Conservation (phyloP, 1,140 invertebrate genomes). For the Tigriopus japonicus region DNA sequence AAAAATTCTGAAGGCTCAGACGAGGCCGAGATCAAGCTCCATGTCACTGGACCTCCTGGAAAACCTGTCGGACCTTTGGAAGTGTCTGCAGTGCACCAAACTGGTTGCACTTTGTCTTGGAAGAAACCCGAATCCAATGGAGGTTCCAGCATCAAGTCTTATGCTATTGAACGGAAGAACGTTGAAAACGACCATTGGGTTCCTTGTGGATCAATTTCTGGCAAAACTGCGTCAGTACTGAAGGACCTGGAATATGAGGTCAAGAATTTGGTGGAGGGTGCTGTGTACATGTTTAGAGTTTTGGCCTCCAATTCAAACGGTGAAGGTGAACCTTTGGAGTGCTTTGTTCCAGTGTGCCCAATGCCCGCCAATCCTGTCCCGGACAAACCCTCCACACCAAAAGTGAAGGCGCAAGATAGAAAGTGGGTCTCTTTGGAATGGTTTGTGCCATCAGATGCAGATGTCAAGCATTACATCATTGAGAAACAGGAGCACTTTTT, state of each 20-base stretch:
- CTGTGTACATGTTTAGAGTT: conserved; percentile 87
- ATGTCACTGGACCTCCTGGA: conserved; percentile 74
- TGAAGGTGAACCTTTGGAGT: conserved; percentile 75
- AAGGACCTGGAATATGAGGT: conserved; percentile 59
- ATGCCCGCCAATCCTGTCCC: conserved; percentile 94
- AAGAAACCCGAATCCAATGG: conserved; percentile 87
- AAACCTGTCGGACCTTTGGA: conserved; percentile 85
- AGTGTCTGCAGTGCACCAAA: conserved; percentile 76
- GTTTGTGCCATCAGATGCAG: conserved; percentile 55
- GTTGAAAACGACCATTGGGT: conserved; percentile 73
- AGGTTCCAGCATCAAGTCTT: conserved; percentile 69
- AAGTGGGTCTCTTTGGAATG: conserved; percentile 75
- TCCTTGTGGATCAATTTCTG: conserved; percentile 57
- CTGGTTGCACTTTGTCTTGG: conserved; percentile 87
- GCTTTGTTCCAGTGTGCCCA: conserved; percentile 63
- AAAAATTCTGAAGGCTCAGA: conserved; percentile 81
- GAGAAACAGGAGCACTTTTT: conserved; percentile 77
- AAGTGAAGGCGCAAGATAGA: conserved; percentile 72
- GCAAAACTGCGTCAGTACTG: conserved; percentile 56
- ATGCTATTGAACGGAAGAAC: conserved; percentile 83
- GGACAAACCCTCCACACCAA: conserved; percentile 74
- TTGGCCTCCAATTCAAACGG: conserved; percentile 88
- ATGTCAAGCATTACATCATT: conserved; percentile 81
- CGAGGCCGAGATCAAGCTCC: conserved; percentile 80
- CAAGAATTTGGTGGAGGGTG: conserved; percentile 61